Base-by-base conservation (phyloP, 2,797 vertebrate genomes). In the Phrynocephalus vlangalii region DNA sequence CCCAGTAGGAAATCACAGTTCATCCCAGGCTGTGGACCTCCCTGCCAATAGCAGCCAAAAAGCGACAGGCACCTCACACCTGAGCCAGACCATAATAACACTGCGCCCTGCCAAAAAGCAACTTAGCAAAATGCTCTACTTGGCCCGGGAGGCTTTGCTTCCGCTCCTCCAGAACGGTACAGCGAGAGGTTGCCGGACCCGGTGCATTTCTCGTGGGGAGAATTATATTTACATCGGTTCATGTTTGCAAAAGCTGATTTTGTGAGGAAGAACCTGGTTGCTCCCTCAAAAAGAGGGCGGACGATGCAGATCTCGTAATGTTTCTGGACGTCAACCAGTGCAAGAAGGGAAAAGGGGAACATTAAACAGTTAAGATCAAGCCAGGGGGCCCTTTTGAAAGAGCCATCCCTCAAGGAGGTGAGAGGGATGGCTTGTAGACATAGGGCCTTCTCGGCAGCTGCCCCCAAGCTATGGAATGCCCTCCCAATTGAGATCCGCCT, bases 281-380 rank as follows among this genome's bases (percentile, higher is more conserved):
- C 92, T 92, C 92, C 91, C 94, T 93, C 92, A 66, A 67, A 30
- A 18, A 48, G 67, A 63, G 52, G 81, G 66, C 82, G 52, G 15
- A 63, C 4, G 18, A 63, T 79, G 63, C 71, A 71, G 83, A 89
- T 86, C 85, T 90, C 83, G 60, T n/a, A 44, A 73, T 52, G 80
- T 77, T 68, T 83, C 79, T 52, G 66, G 20, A 56, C 68, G 70
- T 79, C 91, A 87, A 50, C 44, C 9, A 9, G 9, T 48, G 7
- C 71, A 76, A 76, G 22, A 76, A 76, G 73, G 38, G 73, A 48
- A 76, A 48, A 44, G 38, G 38, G 38, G 38, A 38, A 38, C 38
- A 38, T 38, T 38, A 38, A 38, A 38, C 38, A 38, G 3, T 38
- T 38, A 38, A 38, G 38, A 38, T 38, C 38, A 38, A 38, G 38